Evolutionary conservation across 2,888 invertebrate genomes (phyloP), one percentile per base, ranked within the genome.

Genomic region (Bombylius major): DNA sequence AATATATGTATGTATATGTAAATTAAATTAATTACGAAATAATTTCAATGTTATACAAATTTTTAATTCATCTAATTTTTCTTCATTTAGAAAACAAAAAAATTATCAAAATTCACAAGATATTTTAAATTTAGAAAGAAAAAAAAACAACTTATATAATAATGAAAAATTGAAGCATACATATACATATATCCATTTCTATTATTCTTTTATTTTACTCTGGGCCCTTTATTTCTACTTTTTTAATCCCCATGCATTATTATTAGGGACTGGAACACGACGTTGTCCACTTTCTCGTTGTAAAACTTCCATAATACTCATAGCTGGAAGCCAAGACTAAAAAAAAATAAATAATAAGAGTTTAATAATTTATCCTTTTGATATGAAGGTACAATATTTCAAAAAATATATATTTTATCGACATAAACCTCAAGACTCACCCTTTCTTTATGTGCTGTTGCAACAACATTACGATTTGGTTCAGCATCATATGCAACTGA

Each of bases 401-500:
- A 57, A 39, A 51, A 32, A 13, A 44, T 44, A 44, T 9, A 9
- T 13, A 44, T 44, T 1, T 5, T 46, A 36, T 23, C 23, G 23
- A 23, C 23, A 23, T 23, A 23, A 23, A 23, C 23, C 23, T 23
- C 23, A 47, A 52, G 8, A 61, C 65, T 68, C 67, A 87, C 87
- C 79, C 83, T 86, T 63, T 87, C 88, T 70, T 78, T 84, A 57
- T 82, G 81, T 52, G 94, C 93, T 14, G 91, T 93, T 33, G 90
- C 91, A n/a, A 94, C 89, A 14, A 97, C 89, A 76, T 96, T 97
- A 60, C 95, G 80, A 70, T 96, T 94, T 0, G 97, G 97, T 69
- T 96, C 96, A 31, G 86, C 85, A 76, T 98, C 98, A 71, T 95
- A 96, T 32, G 95, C 93, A 58, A 89, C 87, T 61, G 94, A 90